Percentiles rank a stretch among this genome's conserved stretches.
These are phyloP conservation scores for Castor canadensis DNA, from an alignment of 2,113 vertebrate species.

Conservation along the genomic window DNA sequence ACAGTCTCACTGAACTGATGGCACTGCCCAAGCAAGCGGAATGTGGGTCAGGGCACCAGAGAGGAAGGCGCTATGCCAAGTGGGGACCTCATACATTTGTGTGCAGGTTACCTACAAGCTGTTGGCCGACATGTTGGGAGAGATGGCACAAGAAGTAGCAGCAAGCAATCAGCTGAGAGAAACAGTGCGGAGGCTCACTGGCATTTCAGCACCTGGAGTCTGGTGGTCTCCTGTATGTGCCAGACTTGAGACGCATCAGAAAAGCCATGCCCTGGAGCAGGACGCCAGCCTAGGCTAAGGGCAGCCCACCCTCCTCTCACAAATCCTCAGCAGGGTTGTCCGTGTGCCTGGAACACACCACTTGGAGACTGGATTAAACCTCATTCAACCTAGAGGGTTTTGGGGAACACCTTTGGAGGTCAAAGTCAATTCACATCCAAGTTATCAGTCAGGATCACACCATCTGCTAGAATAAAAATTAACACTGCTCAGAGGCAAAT, in stretches of 20 bases:
- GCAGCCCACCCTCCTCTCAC: background rate
- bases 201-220: background rate
- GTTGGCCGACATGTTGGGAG: no score
- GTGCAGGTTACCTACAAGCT: background rate
- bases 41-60: background rate
- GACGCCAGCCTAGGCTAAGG: background rate
- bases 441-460: background rate
- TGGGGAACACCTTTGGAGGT: background rate
- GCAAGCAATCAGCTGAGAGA: background rate
- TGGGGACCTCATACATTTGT: background rate
- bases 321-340: background rate
- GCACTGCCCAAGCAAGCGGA: no score
- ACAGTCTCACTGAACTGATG: no score
- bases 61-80: background rate
- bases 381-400: background rate
- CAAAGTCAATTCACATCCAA: background rate
- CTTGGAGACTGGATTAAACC: background rate
- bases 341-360: background rate
- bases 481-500: background rate
- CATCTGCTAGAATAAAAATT: background rate
- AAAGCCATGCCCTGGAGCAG: background rate
- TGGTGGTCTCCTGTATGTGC: background rate
- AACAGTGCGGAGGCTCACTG: rapidly evolving
- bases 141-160: no score
- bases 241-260: background rate